A percentile compares a stretch with the other conserved stretches of the same genome.
These are phyloP conservation scores for Dicycla oo DNA, from an alignment of 2,888 invertebrate genomes.

Conservation along the genomic window DNA sequence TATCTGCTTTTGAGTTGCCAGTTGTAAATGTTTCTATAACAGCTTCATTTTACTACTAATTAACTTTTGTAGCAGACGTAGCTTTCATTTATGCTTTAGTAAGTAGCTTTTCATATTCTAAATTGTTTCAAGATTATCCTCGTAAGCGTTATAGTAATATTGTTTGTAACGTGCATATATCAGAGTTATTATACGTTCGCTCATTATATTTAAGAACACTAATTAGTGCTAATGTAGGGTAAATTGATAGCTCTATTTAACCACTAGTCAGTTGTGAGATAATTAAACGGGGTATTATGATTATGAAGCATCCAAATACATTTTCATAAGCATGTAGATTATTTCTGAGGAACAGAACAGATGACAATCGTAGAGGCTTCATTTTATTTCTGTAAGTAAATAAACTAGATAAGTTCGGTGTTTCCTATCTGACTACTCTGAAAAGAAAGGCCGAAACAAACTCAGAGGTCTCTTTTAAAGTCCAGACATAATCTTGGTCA, in stretches of 20 bases:
- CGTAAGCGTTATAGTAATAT: not conserved
- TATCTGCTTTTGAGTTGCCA: slow-evolving; percentile 24
- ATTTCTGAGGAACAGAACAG: not conserved
- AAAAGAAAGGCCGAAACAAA: not conserved
- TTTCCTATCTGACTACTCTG: not conserved
- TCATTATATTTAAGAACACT: not conserved
- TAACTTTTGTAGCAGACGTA: slow-evolving; percentile 2
- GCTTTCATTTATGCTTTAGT: slow-evolving; percentile 16
- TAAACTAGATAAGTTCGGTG: not conserved
- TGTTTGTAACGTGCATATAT: not conserved
- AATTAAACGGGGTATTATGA: slow-evolving; percentile 3
- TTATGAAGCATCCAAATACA: not conserved
- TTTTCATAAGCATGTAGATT: not conserved
- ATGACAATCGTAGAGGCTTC: not conserved
- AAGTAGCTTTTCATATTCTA: not conserved
- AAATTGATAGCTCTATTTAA: slow-evolving; percentile 27
- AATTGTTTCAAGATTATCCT: not conserved
- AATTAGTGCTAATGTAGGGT: not conserved
- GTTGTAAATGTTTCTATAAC: not conserved
- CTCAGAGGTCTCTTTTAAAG: not conserved
- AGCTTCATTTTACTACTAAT: slow-evolving; percentile 19
- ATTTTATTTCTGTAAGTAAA: not conserved
- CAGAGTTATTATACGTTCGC: not conserved
- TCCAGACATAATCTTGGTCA: not conserved
- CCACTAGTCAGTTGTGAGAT: slow-evolving; percentile 7